Percentiles rank a stretch among this genome's conserved stretches.
These are phyloP conservation scores for Aotus griseimembra DNA, from an alignment of 2,797 vertebrate genomes.

Conservation along the genomic window DNA sequence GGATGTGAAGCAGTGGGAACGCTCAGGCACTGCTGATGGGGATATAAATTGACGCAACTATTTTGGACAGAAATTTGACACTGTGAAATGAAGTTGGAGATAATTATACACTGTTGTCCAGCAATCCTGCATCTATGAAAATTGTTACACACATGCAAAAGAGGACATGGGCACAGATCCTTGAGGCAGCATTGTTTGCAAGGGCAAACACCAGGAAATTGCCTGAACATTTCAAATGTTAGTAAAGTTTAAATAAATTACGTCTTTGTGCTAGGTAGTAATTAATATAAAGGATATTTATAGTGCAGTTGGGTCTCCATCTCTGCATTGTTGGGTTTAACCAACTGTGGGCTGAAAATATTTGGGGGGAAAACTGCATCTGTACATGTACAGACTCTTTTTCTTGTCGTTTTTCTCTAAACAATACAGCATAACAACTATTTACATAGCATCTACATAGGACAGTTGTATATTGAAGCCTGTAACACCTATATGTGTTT, in stretches of 20 bases:
- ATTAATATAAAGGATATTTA: neutral
- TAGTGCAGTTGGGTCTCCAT: no score
- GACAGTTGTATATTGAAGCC: neutral
- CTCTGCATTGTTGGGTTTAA: neutral
- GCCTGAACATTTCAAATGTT: neutral
- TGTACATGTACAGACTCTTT: neutral
- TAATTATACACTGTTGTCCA: neutral
- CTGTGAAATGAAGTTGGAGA: neutral
- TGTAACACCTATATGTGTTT: neutral
- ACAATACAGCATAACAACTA: neutral
- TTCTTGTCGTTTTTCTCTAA: neutral
- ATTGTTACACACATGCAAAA: neutral
- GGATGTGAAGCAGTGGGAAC: neutral
- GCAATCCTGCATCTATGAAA: neutral
- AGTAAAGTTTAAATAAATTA: neutral
- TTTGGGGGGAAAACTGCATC: neutral
- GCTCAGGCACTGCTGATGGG: neutral
- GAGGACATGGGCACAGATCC: no score
- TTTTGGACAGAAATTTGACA: neutral
- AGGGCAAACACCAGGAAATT: neutral
- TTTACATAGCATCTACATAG: neutral
- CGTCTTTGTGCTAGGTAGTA: neutral
- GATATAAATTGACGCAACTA: neutral
- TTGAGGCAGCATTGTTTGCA: neutral
- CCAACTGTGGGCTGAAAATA: neutral